Evolutionary conservation across 2,888 invertebrate genomes (phyloP).

Genomic region (Tethea ocularis): DNA sequence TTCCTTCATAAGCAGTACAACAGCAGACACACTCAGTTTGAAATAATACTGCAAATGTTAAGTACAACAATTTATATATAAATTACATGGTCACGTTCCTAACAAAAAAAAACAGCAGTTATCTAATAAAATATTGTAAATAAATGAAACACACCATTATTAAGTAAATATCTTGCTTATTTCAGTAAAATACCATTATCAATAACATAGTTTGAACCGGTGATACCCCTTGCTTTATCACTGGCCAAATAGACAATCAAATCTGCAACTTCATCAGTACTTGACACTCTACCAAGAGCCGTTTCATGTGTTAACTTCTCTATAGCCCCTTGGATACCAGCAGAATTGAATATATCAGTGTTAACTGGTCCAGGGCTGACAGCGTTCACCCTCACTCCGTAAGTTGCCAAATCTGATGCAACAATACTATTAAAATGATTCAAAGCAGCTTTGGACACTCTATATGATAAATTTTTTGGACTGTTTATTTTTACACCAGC

Average conservation of each 20-base stretch:
- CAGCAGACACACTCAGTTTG: too few species aligned
- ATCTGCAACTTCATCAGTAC: slow-evolving; percentile 38
- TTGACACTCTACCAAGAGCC: slow-evolving; percentile 21
- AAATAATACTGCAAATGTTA: too few species aligned
- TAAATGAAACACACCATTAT: too few species aligned
- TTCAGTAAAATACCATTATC: slow-evolving; percentile 28
- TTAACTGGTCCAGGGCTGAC: slow-evolving; percentile 88
- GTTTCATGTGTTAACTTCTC: slow-evolving; percentile 15
- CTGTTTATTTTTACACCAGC: slow-evolving; percentile 9
- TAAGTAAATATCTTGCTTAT: neutral
- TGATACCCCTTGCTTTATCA: slow-evolving; percentile 34
- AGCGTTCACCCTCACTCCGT: slow-evolving; percentile 86
- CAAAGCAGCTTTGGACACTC: slow-evolving; percentile 60
- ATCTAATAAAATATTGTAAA: too few species aligned
- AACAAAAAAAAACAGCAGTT: too few species aligned
- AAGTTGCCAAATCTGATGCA: slow-evolving; percentile 85
- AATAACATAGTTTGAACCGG: slow-evolving; percentile 32
- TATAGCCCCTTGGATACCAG: slow-evolving; percentile 70
- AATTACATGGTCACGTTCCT: too few species aligned
- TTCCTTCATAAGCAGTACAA: too few species aligned
- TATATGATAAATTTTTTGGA: slow-evolving; percentile 21
- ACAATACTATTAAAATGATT: slow-evolving; percentile 89
- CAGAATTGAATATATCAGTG: slow-evolving; percentile 63
- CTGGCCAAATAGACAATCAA: slow-evolving; percentile 33
- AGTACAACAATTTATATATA: too few species aligned